phyloP scores from a whole-genome alignment of 1,140 invertebrate genomes.

The Cryptotermes secundus region DNA sequence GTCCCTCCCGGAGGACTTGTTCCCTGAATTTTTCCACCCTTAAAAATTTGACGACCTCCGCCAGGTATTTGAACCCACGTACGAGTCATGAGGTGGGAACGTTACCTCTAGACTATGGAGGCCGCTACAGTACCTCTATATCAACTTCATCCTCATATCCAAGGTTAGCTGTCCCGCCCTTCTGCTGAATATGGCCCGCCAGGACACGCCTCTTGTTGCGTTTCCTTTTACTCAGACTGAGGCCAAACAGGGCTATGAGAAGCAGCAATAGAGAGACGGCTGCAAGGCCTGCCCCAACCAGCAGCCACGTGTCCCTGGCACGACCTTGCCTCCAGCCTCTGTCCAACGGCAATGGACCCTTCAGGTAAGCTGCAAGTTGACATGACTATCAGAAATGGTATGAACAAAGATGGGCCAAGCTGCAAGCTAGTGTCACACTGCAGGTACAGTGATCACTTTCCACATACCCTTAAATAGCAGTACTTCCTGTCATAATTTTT shows the following conservation, averaged over 20 bases:
- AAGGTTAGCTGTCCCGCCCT: constrained; percentile 27
- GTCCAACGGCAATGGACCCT: constrained; percentile 50
- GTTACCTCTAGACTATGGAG: too few species aligned
- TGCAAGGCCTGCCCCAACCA: constrained; percentile 60
- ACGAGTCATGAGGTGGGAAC: too few species aligned
- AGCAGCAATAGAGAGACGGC: constrained; percentile 63
- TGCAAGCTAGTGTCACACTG: too few species aligned
- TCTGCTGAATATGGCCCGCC: constrained; percentile 29
- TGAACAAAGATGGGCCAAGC: too few species aligned
- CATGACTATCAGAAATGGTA: neutral
- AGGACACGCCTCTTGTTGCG: constrained; percentile 21
- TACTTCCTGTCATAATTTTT: too few species aligned
- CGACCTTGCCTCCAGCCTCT: constrained; percentile 33
- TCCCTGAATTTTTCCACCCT: too few species aligned
- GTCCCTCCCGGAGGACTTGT: too few species aligned
- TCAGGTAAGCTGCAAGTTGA: constrained; percentile 39
- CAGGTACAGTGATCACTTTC: too few species aligned
- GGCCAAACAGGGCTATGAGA: constrained; percentile 59
- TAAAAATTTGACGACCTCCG: too few species aligned
- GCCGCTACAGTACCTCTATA: neutral
- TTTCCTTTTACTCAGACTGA: constrained; percentile 60
- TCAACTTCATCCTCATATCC: constrained; percentile 25
- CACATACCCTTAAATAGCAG: too few species aligned
- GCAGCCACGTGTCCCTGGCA: constrained; percentile 61
- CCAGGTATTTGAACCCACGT: too few species aligned